Evolutionary conservation across 2,797 vertebrate species (phyloP).

Genomic region (Loriculus beryllinus): DNA sequence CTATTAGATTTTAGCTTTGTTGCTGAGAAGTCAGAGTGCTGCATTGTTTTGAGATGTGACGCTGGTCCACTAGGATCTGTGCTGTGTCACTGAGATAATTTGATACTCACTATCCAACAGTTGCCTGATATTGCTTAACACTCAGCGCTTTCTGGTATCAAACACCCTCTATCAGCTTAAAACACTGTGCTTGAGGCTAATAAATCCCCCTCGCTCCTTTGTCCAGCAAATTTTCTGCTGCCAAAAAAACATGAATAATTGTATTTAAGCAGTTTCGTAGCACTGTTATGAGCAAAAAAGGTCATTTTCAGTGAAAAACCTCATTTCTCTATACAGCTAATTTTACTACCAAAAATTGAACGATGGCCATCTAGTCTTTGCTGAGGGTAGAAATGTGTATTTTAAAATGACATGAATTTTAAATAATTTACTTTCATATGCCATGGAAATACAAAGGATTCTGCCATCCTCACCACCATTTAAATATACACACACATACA

Average conservation of each 20-base stretch:
- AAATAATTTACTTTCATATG: neutral
- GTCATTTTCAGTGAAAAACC: neutral
- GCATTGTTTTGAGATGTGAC: accelerated
- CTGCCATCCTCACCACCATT: neutral
- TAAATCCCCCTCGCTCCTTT: neutral
- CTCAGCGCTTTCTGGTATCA: neutral
- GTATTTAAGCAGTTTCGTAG: neutral
- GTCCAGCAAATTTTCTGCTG: neutral
- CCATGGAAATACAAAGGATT: neutral
- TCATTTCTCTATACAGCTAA: neutral
- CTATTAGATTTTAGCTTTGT: neutral
- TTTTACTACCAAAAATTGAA: constrained; percentile 32
- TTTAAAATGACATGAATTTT: neutral
- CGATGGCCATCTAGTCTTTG: neutral
- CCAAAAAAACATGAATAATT: neutral
- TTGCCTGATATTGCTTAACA: neutral
- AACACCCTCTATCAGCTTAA: neutral
- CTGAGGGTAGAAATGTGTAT: neutral
- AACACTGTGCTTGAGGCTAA: neutral
- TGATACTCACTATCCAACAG: neutral
- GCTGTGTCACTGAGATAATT: neutral
- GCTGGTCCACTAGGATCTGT: neutral
- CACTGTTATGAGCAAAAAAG: neutral
- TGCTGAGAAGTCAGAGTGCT: neutral
- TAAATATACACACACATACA: neutral